These are phyloP conservation scores for Dipus sagitta DNA, from an alignment of 2,797 vertebrate genomes.

Conservation along the genomic window DNA sequence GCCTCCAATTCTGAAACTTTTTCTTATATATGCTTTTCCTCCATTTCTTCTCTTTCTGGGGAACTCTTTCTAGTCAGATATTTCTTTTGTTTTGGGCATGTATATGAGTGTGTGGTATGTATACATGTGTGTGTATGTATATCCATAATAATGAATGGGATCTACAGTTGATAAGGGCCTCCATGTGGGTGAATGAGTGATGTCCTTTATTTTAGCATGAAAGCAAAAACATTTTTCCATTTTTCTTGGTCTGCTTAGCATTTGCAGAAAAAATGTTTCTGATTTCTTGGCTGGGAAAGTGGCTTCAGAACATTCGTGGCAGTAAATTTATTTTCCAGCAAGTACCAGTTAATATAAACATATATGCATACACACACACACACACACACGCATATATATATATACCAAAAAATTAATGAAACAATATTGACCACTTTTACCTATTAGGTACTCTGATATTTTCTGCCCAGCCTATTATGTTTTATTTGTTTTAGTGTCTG, in stretches of 20 bases:
- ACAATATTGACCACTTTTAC: constrained; percentile 26
- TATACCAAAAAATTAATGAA: neutral
- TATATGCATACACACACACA: too few species aligned
- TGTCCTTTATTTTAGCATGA: neutral
- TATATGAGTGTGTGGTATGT: too few species aligned
- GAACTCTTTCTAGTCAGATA: neutral
- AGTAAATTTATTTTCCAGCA: constrained; percentile 49
- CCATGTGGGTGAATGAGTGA: neutral
- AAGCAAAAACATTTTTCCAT: constrained; percentile 11
- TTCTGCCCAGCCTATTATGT: neutral
- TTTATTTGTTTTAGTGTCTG: neutral
- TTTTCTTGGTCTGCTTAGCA: constrained; percentile 33
- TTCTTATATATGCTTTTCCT: neutral
- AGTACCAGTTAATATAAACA: neutral
- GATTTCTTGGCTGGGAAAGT: neutral
- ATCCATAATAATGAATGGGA: neutral
- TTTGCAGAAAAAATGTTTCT: constrained; percentile 12
- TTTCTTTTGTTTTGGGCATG: neutral
- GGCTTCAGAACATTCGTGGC: constrained; percentile 20
- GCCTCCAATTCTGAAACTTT: neutral
- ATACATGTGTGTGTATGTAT: neutral
- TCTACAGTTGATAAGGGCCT: neutral
- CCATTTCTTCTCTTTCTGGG: neutral
- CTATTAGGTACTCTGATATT: neutral
- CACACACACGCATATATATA: neutral